phyloP scores from a whole-genome alignment of 2,113 vertebrate species.

The Sorex araneus region DNA sequence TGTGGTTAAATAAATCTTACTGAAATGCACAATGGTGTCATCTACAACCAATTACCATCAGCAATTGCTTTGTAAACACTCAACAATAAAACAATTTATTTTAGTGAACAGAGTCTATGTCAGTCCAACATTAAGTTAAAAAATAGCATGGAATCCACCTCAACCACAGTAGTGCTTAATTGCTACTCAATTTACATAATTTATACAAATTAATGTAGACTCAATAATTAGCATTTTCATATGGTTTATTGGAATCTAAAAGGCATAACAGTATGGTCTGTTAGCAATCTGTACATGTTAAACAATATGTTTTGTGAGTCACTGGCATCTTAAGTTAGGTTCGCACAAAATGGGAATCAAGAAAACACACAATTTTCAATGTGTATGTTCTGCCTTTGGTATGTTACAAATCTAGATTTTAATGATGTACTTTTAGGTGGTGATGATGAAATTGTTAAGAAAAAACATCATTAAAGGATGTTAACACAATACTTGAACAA shows the following conservation, averaged over 20 bases:
- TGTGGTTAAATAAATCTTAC: slow-evolving; percentile 83
- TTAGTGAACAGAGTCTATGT: slow-evolving; percentile 77
- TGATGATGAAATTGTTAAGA: slow-evolving; percentile 64
- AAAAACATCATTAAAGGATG: slow-evolving; percentile 47
- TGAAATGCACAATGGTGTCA: slow-evolving; percentile 78
- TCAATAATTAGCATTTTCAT: slow-evolving; percentile 85
- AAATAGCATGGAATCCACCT: slow-evolving; percentile 82
- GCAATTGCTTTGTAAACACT: slow-evolving; percentile 82
- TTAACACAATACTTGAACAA: slow-evolving; percentile 51
- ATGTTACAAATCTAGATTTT: accelerated
- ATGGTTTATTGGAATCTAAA: slow-evolving; percentile 83
- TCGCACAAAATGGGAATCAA: slow-evolving; percentile 53
- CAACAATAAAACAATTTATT: slow-evolving; percentile 81
- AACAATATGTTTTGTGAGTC: slow-evolving; percentile 83
- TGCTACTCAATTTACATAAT: slow-evolving; percentile 85
- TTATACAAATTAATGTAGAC: slow-evolving; percentile 87
- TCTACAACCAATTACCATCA: slow-evolving; percentile 81
- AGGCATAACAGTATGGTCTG: slow-evolving; percentile 80
- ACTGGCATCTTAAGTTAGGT: slow-evolving; percentile 46
- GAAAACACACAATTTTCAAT: slow-evolving; percentile 46
- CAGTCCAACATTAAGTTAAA: slow-evolving; percentile 83
- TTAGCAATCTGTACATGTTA: slow-evolving; percentile 81
- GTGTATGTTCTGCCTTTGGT: not conserved
- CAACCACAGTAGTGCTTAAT: slow-evolving; percentile 80
- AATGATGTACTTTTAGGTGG: slow-evolving; percentile 45